These are phyloP conservation scores for Gymnothorax javanicus DNA, from an alignment of 2,797 vertebrate species.

Conservation along the genomic window DNA sequence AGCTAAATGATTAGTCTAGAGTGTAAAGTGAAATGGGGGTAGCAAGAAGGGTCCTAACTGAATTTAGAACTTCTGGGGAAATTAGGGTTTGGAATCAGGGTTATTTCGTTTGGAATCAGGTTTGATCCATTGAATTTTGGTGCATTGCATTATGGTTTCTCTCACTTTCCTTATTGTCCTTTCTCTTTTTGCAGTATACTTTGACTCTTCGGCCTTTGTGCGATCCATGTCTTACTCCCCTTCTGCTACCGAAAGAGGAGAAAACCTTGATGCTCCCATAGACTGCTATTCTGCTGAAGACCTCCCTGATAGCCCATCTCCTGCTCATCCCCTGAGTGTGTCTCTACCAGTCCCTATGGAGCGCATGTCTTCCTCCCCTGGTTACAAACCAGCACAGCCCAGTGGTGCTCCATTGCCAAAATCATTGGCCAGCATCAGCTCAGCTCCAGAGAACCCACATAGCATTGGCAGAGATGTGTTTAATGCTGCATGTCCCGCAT, in stretches of 20 bases:
- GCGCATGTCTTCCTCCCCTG: slow-evolving; percentile 54
- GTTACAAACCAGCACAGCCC: slow-evolving; percentile 51
- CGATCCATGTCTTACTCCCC: slow-evolving; percentile 85
- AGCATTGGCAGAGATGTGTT: slow-evolving; percentile 72
- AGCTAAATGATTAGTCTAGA: not conserved
- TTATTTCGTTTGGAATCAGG: slow-evolving; percentile 16
- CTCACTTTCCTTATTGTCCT: not conserved
- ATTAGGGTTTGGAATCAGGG: no score
- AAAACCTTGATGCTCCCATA: slow-evolving; percentile 82
- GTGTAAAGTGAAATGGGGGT: not conserved
- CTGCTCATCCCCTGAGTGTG: slow-evolving; percentile 83
- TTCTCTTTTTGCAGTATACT: slow-evolving; percentile 7
- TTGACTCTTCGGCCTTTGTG: slow-evolving; percentile 70
- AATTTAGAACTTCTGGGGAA: no score
- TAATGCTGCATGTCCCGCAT: slow-evolving; percentile 55
- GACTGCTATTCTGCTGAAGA: slow-evolving; percentile 76
- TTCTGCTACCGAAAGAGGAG: slow-evolving; percentile 88
- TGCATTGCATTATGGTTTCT: slow-evolving; percentile 19
- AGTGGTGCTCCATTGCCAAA: slow-evolving; percentile 44
- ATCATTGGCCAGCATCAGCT: slow-evolving; percentile 65
- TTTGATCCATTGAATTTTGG: not conserved
- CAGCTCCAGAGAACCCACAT: slow-evolving; percentile 78
- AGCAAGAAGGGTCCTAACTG: not conserved
- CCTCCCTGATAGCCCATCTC: slow-evolving; percentile 51
- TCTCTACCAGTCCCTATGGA: slow-evolving; percentile 88